Percentiles rank a stretch among this genome's conserved stretches.
Evolutionary conservation across 1,140 invertebrate genomes (phyloP).

Genomic region (Papilio xuthus): DNA sequence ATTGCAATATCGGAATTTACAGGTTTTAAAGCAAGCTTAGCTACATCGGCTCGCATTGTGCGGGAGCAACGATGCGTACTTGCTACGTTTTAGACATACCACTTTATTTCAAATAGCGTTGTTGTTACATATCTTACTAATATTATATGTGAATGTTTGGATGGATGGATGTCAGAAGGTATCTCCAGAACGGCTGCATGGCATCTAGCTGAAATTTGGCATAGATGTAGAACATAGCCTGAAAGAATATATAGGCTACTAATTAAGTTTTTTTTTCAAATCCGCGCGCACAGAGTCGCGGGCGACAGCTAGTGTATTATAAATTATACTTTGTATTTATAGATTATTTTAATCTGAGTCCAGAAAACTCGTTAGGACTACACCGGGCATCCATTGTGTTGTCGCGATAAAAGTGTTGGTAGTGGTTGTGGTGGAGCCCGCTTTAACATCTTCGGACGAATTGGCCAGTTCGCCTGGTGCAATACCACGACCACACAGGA

Average conservation of each 20-base stretch:
- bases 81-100: neutral
- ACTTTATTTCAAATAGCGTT: neutral
- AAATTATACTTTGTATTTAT: neutral
- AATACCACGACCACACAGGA: no score
- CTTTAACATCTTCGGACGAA: no score
- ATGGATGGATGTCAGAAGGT: no score
- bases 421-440: no score
- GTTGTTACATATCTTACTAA: neutral
- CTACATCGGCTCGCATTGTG: neutral
- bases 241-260: no score
- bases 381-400: neutral
- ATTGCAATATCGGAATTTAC: conserved; percentile 13
- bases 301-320: neutral
- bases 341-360: neutral
- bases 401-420: neutral
- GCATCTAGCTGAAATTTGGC: no score
- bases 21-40: neutral
- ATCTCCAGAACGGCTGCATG: no score
- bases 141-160: no score
- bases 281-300: no score
- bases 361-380: neutral
- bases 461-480: no score
- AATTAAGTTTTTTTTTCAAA: no score
- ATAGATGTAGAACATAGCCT: no score
- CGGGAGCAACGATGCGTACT: neutral